These are phyloP conservation scores for Spongilla lacustris DNA, from an alignment of 37 sponge, comb jelly and placozoan species.

Conservation along the genomic window DNA sequence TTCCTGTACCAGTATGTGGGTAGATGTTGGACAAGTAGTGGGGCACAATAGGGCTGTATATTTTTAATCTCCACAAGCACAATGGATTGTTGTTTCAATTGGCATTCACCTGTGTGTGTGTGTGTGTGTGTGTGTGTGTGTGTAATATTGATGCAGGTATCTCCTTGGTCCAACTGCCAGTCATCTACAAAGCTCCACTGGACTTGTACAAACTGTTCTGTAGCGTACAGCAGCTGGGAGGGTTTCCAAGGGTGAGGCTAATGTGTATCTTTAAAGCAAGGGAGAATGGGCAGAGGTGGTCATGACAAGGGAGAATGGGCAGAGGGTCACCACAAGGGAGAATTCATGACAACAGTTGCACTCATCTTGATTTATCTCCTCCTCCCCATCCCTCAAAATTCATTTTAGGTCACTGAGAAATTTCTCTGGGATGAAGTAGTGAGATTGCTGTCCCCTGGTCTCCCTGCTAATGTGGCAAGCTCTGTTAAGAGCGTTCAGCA, in stretches of 20 bases:
- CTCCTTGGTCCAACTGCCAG: constrained; percentile 35
- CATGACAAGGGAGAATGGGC: background rate
- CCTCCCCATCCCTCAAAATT: no score
- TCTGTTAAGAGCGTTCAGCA: constrained; percentile 43
- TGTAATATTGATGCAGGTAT: constrained; percentile 23
- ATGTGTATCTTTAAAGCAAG: background rate
- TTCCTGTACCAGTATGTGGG: no score
- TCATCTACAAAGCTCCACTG: constrained; percentile 41
- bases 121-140: constrained; percentile 10
- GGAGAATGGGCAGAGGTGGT: background rate
- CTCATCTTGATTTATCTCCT: background rate
- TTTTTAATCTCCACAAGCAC: background rate
- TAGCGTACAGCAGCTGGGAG: constrained; percentile 50
- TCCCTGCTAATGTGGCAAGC: background rate
- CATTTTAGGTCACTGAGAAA: constrained; percentile 53
- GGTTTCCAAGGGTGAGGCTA: constrained; percentile 51
- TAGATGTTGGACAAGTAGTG: no score
- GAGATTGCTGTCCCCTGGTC: constrained; percentile 9
- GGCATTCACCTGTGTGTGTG: background rate
- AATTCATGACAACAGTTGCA: no score
- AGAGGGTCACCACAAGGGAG: background rate
- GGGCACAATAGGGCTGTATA: no score
- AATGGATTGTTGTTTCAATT: background rate
- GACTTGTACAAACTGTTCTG: constrained; percentile 58
- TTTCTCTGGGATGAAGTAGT: constrained; percentile 57